Evolutionary conservation across 2,113 vertebrate genomes (phyloP).

Genomic region (Delphinapterus leucas): DNA sequence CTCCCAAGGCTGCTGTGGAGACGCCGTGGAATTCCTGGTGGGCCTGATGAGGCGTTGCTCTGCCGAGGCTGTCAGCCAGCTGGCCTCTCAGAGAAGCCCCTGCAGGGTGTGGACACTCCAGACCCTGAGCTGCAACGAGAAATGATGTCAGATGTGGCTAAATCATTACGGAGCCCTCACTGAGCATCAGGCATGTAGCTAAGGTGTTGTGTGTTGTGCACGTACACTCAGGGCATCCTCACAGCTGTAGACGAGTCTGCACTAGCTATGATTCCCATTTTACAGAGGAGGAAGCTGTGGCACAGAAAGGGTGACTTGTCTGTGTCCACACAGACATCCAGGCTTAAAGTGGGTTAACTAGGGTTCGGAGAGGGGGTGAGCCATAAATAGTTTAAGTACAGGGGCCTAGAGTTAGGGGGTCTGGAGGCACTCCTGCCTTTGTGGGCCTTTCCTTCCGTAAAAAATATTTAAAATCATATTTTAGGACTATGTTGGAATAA

Average conservation of each 20-base stretch:
- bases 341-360: neutral
- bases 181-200: fast-evolving
- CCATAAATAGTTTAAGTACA: neutral
- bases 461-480: neutral
- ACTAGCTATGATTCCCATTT: neutral
- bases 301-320: neutral
- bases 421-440: neutral
- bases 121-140: neutral
- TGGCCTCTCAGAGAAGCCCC: neutral
- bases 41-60: constrained; percentile 25
- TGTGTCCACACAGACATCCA: neutral
- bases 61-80: neutral
- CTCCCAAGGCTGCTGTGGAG: constrained; percentile 3
- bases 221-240: too few relatives aligned
- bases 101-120: neutral
- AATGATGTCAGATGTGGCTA: neutral
- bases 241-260: fast-evolving
- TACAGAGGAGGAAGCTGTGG: neutral
- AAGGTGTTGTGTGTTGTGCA: fast-evolving
- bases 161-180: fast-evolving
- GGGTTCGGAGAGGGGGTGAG: neutral
- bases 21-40: neutral
- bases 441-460: neutral
- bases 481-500: neutral
- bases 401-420: neutral